These are phyloP conservation scores for Tapera naevia DNA, from an alignment of 2,797 vertebrate genomes.

Conservation along the genomic window DNA sequence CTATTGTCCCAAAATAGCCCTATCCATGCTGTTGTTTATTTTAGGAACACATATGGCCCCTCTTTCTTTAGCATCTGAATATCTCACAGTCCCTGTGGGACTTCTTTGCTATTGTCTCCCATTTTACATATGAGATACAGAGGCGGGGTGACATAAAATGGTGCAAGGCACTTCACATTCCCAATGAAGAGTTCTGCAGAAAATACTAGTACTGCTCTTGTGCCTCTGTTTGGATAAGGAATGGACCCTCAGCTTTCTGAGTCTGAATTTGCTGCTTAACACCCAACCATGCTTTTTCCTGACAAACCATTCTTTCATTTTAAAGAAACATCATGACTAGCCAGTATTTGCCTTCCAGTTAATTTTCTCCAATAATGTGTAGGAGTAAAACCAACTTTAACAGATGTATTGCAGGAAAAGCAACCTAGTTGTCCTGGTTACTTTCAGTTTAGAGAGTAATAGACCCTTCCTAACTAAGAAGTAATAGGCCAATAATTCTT, in stretches of 20 bases:
- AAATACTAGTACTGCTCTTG: fast-evolving
- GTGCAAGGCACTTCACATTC: not conserved
- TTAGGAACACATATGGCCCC: slow-evolving; percentile 56
- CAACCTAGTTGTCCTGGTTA: not conserved
- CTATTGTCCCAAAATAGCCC: slow-evolving; percentile 57
- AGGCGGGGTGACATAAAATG: slow-evolving; percentile 12
- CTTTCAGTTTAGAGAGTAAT: not conserved
- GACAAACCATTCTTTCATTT: not conserved
- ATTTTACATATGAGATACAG: not conserved
- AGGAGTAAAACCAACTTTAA: not conserved
- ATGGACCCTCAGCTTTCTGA: not conserved
- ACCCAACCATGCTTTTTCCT: not conserved
- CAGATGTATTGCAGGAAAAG: not conserved
- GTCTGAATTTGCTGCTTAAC: not conserved
- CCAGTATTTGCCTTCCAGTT: not conserved
- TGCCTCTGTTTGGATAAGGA: not conserved
- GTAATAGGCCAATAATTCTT: not conserved
- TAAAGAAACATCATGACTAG: not conserved
- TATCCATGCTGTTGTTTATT: slow-evolving; percentile 52
- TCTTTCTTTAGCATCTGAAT: slow-evolving; percentile 51
- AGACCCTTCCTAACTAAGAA: not conserved
- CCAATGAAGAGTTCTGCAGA: not conserved
- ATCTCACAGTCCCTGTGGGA: slow-evolving; percentile 29
- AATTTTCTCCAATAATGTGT: not conserved
- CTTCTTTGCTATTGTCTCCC: slow-evolving; percentile 48